Evolutionary conservation across 2,797 vertebrate species (phyloP), one percentile per base, ranked within the genome.

Genomic region (Poeciliopsis infans): DNA sequence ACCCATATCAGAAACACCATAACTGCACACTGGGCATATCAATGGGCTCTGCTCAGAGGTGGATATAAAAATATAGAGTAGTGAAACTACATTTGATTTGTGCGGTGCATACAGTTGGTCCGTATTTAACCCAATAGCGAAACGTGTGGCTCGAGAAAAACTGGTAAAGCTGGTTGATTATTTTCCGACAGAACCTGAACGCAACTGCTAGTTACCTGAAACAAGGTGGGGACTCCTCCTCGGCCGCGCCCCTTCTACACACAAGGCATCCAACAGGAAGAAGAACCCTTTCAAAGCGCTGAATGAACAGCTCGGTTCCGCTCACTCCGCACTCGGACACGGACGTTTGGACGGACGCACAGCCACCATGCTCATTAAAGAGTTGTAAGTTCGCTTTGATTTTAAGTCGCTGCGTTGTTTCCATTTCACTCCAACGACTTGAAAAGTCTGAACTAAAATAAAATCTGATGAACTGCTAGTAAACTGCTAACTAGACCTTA

Each of bases 291-390:
- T 53, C 7, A 39, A 12, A 28, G 7, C 72, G 7, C 59, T 79
- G 79, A 83, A 75, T 74, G 74, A 87, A 0, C 59, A 23, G 4
- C 33, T 39, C 12, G 31, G 23, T 55, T 16, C 74, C 36, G 53
- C 13, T n/a, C 15, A 0, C 77, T 2, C 12, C 2, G 1, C 43
- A 10, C 5, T 55, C n/a, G 0, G 23, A 47, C 41, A 31, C 78
- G 10, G 74, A 7, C 33, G 41, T 81, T 25, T 25, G 61, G 20
- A 75, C 84, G 20, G 47, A 85, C 6, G 0, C 68, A 2, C 4
- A 39, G 71, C 4, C 90, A 90, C 75, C 75, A 96, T 96, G 95
- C 77, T 94, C n/a, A 93, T 95, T 64, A 94, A 93, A 79, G 96
- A 96, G 76, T 96, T 82, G 96, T 96, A 84, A 96, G 96, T 96